Base-by-base conservation (phyloP, 1,140 invertebrate genomes). In the Macrotrachela quadricornifera region DNA sequence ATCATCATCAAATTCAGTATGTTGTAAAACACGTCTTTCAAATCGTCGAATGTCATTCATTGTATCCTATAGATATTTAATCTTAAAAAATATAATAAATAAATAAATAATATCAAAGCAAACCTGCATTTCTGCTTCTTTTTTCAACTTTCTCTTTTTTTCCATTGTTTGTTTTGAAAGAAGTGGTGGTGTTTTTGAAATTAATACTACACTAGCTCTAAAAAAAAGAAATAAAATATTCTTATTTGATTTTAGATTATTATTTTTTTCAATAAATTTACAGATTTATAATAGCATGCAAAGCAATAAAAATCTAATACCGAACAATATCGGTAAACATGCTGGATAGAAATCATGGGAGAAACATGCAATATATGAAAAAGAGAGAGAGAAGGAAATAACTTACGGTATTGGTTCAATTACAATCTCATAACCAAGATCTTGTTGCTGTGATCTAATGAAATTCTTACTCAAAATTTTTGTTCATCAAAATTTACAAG, bases 181-280 rank as follows among this genome's bases (percentile, higher is more conserved):
- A 38, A 61, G 58, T 45, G 62, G 59, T 46, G 66, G 68, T 21
- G 66, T 62, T 39, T 63, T 62, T 37, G 66, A 67, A 36, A 69
- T 70, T 44, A 67, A 53, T 1, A 70, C 62, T 36, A 62, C 62
- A 10, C 67, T 64, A 51, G 68, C 66, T 37, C 68, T 70, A 40
- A n/a, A 57, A 59, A 21, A 40, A 41, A 50, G 30, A 30, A 52
- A 12, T 48, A 17, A n/a, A n/a, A n/a, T n/a, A n/a, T n/a, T n/a
- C n/a, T 14, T 14, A 3, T 40, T 42, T 15, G 16, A 44, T 15
- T 16, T 44, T 38, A 49, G 16, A 38, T 21, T 49, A 39, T 37
- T 30, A 49, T 38, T 15, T 36, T 36, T 49, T 21, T 18, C 40
- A 39, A 30, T 41, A 16, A 13, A 21, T 49, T 10, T 14, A 41